Percentiles rank a stretch among this genome's conserved stretches.
These are phyloP conservation scores for Cydia splendana DNA, from an alignment of 1,140 invertebrate genomes.

Conservation along the genomic window DNA sequence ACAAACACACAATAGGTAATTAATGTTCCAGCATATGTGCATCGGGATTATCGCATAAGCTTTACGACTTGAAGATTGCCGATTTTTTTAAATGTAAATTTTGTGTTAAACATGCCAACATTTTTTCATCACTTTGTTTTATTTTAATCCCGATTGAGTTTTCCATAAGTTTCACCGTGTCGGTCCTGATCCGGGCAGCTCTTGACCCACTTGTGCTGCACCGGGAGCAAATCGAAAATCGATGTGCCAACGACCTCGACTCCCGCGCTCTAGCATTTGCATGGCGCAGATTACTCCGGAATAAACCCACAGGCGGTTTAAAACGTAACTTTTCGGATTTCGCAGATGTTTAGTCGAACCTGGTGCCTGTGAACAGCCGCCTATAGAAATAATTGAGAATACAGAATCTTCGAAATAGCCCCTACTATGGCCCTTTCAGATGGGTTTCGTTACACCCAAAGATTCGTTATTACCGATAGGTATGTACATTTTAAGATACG, in stretches of 20 bases:
- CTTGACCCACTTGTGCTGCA: constrained; percentile 71
- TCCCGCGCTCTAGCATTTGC: constrained; percentile 55
- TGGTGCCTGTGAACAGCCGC: background rate
- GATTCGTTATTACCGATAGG: too few relatives aligned
- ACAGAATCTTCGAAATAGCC: too few relatives aligned
- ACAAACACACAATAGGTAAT: too few relatives aligned
- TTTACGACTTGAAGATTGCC: too few relatives aligned
- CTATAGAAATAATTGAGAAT: too few relatives aligned
- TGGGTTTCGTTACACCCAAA: too few relatives aligned
- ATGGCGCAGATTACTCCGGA: constrained; percentile 5
- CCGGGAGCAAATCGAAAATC: constrained; percentile 75
- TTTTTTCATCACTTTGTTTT: background rate
- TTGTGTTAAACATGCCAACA: background rate
- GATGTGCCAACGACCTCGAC: constrained; percentile 73
- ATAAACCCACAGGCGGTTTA: background rate
- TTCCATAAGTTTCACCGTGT: background rate
- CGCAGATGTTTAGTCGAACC: background rate
- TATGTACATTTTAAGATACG: too few relatives aligned
- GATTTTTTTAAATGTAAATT: background rate
- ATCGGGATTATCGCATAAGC: too few relatives aligned
- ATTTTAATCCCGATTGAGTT: constrained; percentile 39
- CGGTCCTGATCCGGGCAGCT: constrained; percentile 52
- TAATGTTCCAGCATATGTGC: too few relatives aligned
- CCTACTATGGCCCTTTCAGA: too few relatives aligned
- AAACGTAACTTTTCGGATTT: background rate